Evolutionary conservation across 2,888 invertebrate species (phyloP).

Genomic region (Pimpla rufipes): DNA sequence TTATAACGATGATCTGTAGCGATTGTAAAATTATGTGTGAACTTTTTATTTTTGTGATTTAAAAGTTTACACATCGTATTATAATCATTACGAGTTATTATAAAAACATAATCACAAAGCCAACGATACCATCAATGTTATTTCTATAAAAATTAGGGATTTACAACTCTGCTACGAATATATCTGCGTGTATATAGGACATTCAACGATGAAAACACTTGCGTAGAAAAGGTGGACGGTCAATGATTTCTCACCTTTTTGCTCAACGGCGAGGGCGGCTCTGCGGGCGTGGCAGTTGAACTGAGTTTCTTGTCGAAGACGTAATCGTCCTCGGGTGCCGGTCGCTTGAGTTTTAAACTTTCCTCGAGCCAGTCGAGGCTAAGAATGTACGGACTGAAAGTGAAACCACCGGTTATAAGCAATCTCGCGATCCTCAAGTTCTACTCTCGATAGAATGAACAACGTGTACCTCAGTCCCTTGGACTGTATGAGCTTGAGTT

Average conservation of each 20-base stretch:
- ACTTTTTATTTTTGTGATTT: too few species aligned
- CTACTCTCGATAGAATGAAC: neutral
- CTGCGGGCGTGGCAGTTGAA: conserved; percentile 79
- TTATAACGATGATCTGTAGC: too few species aligned
- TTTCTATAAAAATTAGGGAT: too few species aligned
- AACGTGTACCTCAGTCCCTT: conserved; percentile 77
- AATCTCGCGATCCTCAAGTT: conserved; percentile 14
- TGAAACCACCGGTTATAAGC: conserved; percentile 69
- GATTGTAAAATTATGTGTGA: too few species aligned
- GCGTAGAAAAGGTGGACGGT: too few species aligned
- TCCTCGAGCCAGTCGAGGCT: conserved; percentile 91
- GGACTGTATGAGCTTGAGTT: conserved; percentile 84
- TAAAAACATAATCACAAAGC: too few species aligned
- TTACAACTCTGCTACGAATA: too few species aligned
- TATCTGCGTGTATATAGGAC: too few species aligned
- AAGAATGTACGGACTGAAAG: conserved; percentile 88
- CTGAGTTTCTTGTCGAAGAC: conserved; percentile 74
- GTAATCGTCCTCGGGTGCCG: conserved; percentile 87
- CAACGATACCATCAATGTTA: too few species aligned
- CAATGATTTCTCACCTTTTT: conserved; percentile 85
- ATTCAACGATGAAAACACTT: too few species aligned
- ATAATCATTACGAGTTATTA: too few species aligned
- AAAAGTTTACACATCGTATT: too few species aligned
- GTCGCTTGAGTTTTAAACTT: conserved; percentile 89
- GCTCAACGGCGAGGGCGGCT: conserved; percentile 88